Evolutionary conservation across 2,888 invertebrate genomes (phyloP), one percentile per base, ranked within the genome.

Genomic region (Mythimna pallens): DNA sequence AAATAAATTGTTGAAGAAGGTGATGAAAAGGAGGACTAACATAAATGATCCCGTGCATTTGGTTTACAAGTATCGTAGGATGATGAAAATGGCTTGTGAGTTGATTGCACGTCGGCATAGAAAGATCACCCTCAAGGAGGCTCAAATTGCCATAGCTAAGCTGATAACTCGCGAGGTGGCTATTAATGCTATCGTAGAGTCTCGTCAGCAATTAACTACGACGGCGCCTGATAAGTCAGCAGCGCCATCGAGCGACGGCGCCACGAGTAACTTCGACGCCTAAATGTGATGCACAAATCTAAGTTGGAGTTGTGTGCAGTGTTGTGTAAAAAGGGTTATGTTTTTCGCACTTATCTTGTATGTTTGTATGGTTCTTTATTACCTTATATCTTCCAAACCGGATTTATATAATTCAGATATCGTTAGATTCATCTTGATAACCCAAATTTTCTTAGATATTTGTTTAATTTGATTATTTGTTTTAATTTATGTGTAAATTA

Each of bases 121-220:
- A 30, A 59, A 55, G 14, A 50, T 76, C 12, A 73, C 55, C 3
- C 10, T 73, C 3, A 65, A 61, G 12, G 73, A 65, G 1, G 80
- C 73, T 6, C 59, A 54, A 0, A 20, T 50, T 3, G 73, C 50
- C 4, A 54, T 76, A 64, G 54, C 59, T 14, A 61, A n/a, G 14
- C 40, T 73, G 40, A 55, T 79, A 40, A 73, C 80, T n/a, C 47
- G 30, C 3, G 80, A 65, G 1, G 12, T 70, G 17, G 79, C 55
- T 25, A 61, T 79, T 73, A 50, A 30, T 12, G 79, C 80, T 6
- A 79, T 76, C 50, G 30, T 40, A 47, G 61, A 79, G n/a, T 65
- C 61, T 50, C 59, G 61, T 12, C 61, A 12, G 20, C n/a, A 14
- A 6, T 7, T 36, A 1, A 30, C 0, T 5, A n/a, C 3, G 9